A percentile compares a stretch with the other conserved stretches of the same genome.
phyloP scores from a whole-genome alignment of 2,888 invertebrate species.

The Polia nebulosa region DNA sequence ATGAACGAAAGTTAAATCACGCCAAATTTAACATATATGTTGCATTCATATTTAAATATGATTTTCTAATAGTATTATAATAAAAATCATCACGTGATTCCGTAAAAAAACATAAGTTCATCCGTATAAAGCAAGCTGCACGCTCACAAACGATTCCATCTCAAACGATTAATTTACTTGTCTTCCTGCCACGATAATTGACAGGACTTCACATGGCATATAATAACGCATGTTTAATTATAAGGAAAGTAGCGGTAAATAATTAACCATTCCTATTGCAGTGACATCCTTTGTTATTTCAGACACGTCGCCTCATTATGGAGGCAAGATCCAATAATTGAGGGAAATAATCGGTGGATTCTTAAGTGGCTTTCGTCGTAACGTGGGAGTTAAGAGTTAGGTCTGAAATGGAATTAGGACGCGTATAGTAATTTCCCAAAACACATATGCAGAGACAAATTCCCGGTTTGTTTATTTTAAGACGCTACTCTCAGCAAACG shows the following conservation, averaged over 20 bases:
- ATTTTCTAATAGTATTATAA: background rate
- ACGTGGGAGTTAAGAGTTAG: slow-evolving; percentile 16
- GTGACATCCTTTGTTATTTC: slow-evolving; percentile 45
- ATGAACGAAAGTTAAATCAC: slow-evolving; percentile 5
- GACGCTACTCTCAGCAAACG: slow-evolving; percentile 69
- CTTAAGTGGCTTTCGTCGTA: slow-evolving; percentile 38
- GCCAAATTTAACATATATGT: slow-evolving; percentile 20
- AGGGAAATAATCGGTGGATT: slow-evolving; percentile 26
- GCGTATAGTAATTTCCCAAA: slow-evolving; percentile 19
- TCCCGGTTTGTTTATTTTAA: slow-evolving; percentile 73
- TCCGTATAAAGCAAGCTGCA: slow-evolving; percentile 9
- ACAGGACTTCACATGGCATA: slow-evolving; percentile 39
- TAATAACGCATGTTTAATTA: slow-evolving; percentile 48
- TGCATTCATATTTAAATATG: slow-evolving; percentile 17
- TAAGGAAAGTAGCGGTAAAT: slow-evolving; percentile 46
- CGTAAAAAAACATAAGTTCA: background rate
- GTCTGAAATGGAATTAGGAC: slow-evolving; percentile 20
- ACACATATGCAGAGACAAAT: slow-evolving; percentile 57
- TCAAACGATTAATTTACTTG: slow-evolving; percentile 39
- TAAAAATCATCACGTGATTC: background rate
- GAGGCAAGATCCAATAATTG: slow-evolving; percentile 43
- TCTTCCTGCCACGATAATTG: slow-evolving; percentile 44
- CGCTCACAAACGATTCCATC: slow-evolving; percentile 24
- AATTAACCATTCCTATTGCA: slow-evolving; percentile 39
- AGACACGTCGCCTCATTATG: slow-evolving; percentile 26